Evolutionary conservation across 1,140 invertebrate species (phyloP), one percentile per base, ranked within the genome.

Genomic region (Geopemphigus sp.): DNA sequence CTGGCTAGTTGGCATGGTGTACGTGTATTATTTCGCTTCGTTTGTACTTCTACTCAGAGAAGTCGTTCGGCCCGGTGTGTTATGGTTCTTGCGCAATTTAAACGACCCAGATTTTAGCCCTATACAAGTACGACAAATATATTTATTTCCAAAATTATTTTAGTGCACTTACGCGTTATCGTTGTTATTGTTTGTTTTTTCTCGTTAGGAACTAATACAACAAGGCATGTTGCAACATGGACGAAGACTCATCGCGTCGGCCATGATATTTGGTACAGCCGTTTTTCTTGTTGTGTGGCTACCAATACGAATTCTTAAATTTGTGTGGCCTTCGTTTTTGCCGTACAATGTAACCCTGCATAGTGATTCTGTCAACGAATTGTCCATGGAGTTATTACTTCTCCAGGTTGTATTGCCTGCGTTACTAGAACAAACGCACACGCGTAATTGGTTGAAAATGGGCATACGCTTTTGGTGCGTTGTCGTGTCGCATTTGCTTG

Each of bases 51-150:
- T 98, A 1, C 85, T 99, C 5, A 87, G 97, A 64, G 98, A 99
- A 87, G 95, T 99, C 5, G 85, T 99, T 11, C 87, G 97, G 72
- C 97, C 97, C 0, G 97, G 97, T 0, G 95, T 99, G 0, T 87
- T 99, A 1, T 99, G 96, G 96, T 98, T 99, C 85, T 87, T 97
- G 68, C 89, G 96, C 82, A 99, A 99, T 85, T 88, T 99, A 12
- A 99, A 99, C 86, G 97, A 99, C 88, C 97, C 98, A 0, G 98
- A 99, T 84, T 99, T 99, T 84, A 98, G 97, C 86, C 98, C 98
- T 17, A 97, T 97, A 82, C 96, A 98, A 88, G 94, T 94, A 47
- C 57, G 26, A 64, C 47, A 32, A 24, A 24, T 63, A 22, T 53
- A 5, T 32, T 5, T 64, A 32, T 32, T 32, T 64, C 15, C 24